Conservation (phyloP, 2,113 vertebrate genomes). For the Sceloporus undulatus region DNA sequence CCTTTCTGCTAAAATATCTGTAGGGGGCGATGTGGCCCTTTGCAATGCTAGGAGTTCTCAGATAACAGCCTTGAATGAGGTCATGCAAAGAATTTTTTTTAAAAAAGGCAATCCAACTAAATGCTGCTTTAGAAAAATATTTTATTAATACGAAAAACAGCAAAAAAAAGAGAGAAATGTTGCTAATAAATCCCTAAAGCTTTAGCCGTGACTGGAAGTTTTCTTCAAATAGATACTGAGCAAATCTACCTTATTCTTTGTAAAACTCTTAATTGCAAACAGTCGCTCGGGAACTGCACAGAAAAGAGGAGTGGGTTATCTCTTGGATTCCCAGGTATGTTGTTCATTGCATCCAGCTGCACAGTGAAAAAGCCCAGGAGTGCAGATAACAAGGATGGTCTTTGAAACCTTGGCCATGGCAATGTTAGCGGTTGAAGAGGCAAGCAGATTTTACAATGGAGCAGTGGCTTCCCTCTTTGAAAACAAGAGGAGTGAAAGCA, state of each 20-base stretch:
- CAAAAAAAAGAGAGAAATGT: neutral
- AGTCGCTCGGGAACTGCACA: neutral
- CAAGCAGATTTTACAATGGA: neutral
- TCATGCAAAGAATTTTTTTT: neutral
- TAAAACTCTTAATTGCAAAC: constrained; percentile 14
- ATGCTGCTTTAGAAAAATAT: neutral
- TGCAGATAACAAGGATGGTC: neutral
- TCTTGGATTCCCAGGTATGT: constrained; percentile 17
- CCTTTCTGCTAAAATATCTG: neutral
- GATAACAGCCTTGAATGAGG: constrained; percentile 4
- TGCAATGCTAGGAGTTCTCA: neutral
- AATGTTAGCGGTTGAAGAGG: neutral
- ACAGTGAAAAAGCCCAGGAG: neutral
- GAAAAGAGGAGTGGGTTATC: neutral
- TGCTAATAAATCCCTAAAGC: constrained; percentile 41
- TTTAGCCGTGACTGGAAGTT: constrained; percentile 12
- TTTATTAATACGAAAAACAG: neutral
- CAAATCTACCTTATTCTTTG: neutral
- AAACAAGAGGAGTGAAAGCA: neutral
- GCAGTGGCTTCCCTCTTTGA: no score
- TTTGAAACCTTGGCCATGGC: no score
- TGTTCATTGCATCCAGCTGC: constrained; percentile 4
- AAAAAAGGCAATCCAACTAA: accelerated
- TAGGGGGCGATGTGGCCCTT: constrained; percentile 30
- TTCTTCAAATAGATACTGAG: constrained; percentile 32